phyloP scores from a whole-genome alignment of 2,113 vertebrate genomes.

The Pithys albifrons region DNA sequence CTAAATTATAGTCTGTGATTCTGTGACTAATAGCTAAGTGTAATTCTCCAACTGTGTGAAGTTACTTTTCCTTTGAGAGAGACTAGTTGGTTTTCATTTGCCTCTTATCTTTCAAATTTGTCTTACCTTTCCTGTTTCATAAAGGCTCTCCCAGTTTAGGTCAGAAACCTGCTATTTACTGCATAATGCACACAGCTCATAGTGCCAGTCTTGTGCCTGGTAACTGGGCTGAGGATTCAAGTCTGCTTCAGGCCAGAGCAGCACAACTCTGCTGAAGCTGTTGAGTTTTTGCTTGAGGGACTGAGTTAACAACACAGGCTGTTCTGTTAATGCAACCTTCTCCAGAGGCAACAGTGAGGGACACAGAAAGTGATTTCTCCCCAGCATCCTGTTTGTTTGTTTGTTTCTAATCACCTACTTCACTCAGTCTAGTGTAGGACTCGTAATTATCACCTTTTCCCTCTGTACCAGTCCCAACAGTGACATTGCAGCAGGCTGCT shows the following conservation, averaged over 20 bases:
- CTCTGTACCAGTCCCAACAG: not conserved
- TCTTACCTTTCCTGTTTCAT: not conserved
- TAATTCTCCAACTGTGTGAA: not conserved
- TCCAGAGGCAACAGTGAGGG: not conserved
- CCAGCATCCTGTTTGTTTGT: not conserved
- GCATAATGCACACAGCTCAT: not conserved
- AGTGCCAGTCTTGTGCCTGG: not conserved
- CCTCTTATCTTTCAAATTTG: not conserved
- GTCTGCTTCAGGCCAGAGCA: not conserved
- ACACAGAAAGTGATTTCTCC: not conserved
- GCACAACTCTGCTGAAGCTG: not conserved
- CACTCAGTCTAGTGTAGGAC: not conserved
- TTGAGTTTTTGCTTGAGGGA: not conserved
- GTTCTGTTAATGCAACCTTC: not conserved
- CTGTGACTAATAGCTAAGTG: not conserved
- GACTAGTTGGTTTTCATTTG: not conserved
- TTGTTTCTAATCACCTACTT: not conserved
- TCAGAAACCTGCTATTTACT: not conserved
- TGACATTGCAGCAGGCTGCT: not conserved
- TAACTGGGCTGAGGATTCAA: not conserved
- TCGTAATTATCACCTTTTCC: not conserved
- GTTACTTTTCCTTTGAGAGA: not conserved
- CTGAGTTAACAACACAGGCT: not conserved
- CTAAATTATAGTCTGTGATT: not conserved
- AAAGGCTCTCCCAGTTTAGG: not conserved